Conservation (phyloP, 2,113 vertebrate species). For the Neogale vison region DNA sequence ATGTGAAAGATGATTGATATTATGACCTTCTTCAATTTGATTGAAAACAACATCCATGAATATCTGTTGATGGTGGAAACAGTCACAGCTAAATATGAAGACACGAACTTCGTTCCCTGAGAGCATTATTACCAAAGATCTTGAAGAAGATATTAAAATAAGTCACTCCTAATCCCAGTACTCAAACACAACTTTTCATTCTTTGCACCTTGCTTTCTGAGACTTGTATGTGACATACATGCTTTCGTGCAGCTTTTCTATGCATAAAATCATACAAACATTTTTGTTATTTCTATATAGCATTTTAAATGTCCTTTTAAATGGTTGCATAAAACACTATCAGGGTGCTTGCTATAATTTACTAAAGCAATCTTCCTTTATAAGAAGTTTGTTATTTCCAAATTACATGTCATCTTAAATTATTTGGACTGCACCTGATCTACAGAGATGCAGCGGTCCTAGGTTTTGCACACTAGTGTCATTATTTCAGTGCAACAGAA, state of each 20-base stretch:
- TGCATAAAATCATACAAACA: background rate
- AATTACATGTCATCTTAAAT: conserved; percentile 14
- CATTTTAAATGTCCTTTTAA: background rate
- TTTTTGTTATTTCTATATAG: background rate
- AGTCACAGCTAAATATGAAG: background rate
- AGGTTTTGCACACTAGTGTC: background rate
- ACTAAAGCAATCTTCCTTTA: conserved; percentile 21
- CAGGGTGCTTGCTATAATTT: background rate
- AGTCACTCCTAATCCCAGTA: background rate
- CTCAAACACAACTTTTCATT: background rate
- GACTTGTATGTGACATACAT: background rate
- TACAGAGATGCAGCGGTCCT: background rate
- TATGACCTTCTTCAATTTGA: background rate
- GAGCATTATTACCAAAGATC: conserved; percentile 17
- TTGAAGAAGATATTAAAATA: conserved; percentile 2
- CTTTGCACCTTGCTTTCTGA: background rate
- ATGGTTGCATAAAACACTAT: background rate
- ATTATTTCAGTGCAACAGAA: background rate
- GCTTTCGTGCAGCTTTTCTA: background rate
- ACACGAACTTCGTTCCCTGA: conserved; percentile 19
- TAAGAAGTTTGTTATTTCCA: background rate
- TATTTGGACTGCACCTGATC: background rate
- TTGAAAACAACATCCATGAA: background rate
- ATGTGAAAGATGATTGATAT: background rate
- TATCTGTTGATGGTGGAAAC: background rate